Evolutionary conservation across 2,888 invertebrate species (phyloP), one percentile per base, ranked within the genome.

Genomic region (Clanis bilineata): DNA sequence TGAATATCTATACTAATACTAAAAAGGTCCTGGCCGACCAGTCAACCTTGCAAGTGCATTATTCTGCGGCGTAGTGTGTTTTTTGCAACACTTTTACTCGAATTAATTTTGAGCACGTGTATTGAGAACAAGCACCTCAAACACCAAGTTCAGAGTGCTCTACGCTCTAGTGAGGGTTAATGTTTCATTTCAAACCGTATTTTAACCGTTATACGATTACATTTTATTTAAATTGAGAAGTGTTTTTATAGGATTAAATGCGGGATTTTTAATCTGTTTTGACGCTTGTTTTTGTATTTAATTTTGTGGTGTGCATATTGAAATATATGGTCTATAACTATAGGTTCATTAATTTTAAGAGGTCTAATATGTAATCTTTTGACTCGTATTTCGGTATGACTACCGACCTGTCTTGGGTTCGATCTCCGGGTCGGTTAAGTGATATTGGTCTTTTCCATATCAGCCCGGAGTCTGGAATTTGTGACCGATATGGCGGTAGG

Each of bases 81-180:
- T n/a, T 54, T 55, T 59, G 38, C 25, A 55, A 55, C 38, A 36
- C 39, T 59, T 59, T 44, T 15, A 45, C 22, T 4, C 43, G 18
- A 25, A 28, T 57, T 43, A 41, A 57, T 15, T 18, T 57, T 5
- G 18, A 43, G 43, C 38, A 44, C 23, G 36, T 36, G 21, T 55
- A 56, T 56, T 44, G 32, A 59, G 36, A 36, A 18, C 25, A 18
- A 25, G 44, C 39, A 41, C 44, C 51, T 18, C 51, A 32, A 51
- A 51, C 32, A 51, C 32, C 32, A 25, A 56, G 43, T 56, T 41
- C 32, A 25, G 38, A 59, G 55, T 36, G 59, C 56, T 56, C 39
- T 39, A 18, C 56, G 36, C 28, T 23, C 21, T 22, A 59, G 44
- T 23, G 45, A 18, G 3, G 18, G 21, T 32, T 51, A 51, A 51